Evolutionary conservation across 2,888 invertebrate genomes (phyloP).

Genomic region (Blera fallax): DNA sequence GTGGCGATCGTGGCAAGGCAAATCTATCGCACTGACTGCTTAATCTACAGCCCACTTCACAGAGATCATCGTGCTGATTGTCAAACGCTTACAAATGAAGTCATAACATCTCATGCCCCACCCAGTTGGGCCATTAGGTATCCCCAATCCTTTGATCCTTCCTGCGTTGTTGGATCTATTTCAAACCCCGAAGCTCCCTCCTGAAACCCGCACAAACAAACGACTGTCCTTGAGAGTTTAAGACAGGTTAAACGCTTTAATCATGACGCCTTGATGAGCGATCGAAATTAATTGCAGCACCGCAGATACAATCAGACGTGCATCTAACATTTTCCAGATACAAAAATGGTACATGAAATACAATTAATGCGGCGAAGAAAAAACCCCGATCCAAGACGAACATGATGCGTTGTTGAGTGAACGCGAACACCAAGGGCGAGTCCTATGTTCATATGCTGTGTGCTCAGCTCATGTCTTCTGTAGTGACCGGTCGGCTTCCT

Average conservation of each 20-base stretch:
- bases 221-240: constrained; percentile 41
- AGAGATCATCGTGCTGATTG: too few species aligned
- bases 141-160: neutral
- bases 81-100: neutral
- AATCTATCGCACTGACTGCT: too few species aligned
- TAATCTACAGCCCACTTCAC: too few species aligned
- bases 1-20: too few species aligned
- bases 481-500: constrained; percentile 24
- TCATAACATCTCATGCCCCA: constrained; percentile 1
- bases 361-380: constrained; percentile 49
- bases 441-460: neutral
- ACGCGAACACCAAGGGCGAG: constrained; percentile 67
- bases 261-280: constrained; percentile 59
- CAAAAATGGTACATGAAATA: constrained; percentile 65
- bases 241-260: constrained; percentile 45
- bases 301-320: constrained; percentile 56
- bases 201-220: neutral
- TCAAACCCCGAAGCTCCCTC: neutral
- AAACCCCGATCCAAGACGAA: neutral
- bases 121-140: constrained; percentile 24
- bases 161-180: constrained; percentile 1
- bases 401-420: constrained; percentile 66
- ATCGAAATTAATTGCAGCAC: constrained; percentile 59
- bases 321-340: constrained; percentile 67
- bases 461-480: constrained; percentile 16